These are phyloP conservation scores for Lamprologus lemairii DNA, from an alignment of 2,113 vertebrate species.

Conservation along the genomic window DNA sequence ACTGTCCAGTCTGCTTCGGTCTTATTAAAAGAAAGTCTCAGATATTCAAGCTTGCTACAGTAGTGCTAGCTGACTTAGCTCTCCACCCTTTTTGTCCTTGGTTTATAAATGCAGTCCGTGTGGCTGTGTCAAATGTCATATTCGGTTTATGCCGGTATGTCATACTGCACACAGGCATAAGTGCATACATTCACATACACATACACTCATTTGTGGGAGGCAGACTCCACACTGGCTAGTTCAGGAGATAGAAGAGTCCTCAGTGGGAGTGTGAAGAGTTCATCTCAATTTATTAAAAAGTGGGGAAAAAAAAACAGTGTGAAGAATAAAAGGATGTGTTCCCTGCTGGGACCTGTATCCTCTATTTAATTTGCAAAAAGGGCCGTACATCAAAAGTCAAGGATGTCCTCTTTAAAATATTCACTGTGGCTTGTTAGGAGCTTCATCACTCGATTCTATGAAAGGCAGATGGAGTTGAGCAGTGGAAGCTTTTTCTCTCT, in stretches of 20 bases:
- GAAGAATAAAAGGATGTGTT: conserved; percentile 81
- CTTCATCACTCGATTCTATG: conserved; percentile 81
- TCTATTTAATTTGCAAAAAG: conserved; percentile 90
- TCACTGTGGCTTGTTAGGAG: conserved; percentile 86
- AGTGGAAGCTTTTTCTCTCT: conserved; percentile 27
- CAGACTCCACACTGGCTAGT: conserved; percentile 72
- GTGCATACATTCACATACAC: neutral
- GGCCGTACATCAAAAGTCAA: conserved; percentile 87
- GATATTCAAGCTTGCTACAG: neutral
- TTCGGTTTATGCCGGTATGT: neutral
- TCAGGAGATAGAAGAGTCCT: conserved; percentile 63
- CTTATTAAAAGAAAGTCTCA: neutral
- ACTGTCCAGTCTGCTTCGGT: neutral
- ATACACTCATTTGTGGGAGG: neutral
- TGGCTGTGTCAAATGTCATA: neutral
- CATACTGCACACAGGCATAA: neutral
- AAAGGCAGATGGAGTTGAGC: conserved; percentile 73
- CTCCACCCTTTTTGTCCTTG: neutral
- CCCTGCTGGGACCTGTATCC: conserved; percentile 82
- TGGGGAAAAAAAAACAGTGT: conserved; percentile 70
- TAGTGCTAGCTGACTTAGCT: neutral
- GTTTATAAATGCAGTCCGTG: neutral
- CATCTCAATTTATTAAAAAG: conserved; percentile 80
- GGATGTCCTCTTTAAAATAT: conserved; percentile 94
- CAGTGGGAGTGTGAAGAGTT: conserved; percentile 93